Evolutionary conservation across 2,113 vertebrate species (phyloP).

Genomic region (Eclectus roratus): DNA sequence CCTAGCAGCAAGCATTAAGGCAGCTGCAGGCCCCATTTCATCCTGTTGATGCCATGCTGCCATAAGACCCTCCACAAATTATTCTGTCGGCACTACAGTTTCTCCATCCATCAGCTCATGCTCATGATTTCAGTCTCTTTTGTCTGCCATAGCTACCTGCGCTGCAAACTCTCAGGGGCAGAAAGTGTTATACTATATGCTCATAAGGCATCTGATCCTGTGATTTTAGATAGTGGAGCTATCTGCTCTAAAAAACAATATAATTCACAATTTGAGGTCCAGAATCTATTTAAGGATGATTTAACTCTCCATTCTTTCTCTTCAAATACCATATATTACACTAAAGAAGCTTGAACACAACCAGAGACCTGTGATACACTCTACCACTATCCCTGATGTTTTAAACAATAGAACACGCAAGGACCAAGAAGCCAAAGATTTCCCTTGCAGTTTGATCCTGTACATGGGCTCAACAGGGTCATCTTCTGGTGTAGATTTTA

Average conservation of each 20-base stretch:
- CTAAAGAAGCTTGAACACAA: not conserved
- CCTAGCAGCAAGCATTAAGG: not conserved
- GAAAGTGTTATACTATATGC: not conserved
- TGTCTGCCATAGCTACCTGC: not conserved
- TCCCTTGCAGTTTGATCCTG: not conserved
- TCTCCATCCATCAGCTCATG: not conserved
- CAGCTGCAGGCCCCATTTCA: not conserved
- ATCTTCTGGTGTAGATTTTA: not conserved
- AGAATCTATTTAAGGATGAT: not conserved
- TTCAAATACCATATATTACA: not conserved
- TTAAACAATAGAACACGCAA: not conserved
- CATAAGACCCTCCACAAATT: not conserved
- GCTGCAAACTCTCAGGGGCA: not conserved
- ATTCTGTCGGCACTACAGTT: not conserved
- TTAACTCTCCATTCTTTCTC: not conserved
- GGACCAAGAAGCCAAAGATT: not conserved
- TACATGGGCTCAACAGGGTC: accelerated
- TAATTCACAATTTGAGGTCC: not conserved
- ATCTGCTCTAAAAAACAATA: not conserved
- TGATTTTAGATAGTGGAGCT: not conserved
- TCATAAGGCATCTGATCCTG: not conserved
- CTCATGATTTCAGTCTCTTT: not conserved
- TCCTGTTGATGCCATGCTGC: not conserved
- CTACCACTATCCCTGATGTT: not conserved
- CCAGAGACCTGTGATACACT: not conserved